A percentile compares a stretch with the other conserved stretches of the same genome.
Evolutionary conservation across 2,888 invertebrate genomes (phyloP).

Genomic region (Orthosia gothica): DNA sequence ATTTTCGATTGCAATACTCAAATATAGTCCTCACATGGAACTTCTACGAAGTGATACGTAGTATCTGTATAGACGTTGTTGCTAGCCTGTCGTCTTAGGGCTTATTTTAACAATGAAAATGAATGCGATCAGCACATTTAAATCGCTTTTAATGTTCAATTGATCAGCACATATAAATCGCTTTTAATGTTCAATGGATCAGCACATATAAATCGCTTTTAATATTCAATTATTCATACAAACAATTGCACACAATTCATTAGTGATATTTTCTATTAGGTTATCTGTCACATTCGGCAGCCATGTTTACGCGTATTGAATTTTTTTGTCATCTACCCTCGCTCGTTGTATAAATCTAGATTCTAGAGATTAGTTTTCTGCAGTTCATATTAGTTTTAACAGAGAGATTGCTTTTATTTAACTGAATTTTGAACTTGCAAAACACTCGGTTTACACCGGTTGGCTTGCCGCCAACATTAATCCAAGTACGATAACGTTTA

Average conservation of each 20-base stretch:
- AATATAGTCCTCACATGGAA: conserved; percentile 37
- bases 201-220: not conserved
- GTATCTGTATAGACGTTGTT: not conserved
- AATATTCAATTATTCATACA: no score
- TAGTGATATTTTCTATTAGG: not conserved
- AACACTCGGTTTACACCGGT: conserved; percentile 3
- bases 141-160: no score
- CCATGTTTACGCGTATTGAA: not conserved
- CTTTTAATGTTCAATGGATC: no score
- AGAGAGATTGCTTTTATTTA: not conserved
- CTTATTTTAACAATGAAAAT: not conserved
- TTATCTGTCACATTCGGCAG: not conserved
- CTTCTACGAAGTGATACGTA: conserved; percentile 10
- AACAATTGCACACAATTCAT: not conserved
- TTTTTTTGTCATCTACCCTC: not conserved
- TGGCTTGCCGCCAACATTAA: conserved; percentile 26
- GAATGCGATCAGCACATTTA: not conserved
- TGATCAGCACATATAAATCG: not conserved
- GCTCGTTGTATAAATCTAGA: not conserved
- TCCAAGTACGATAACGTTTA: conserved; percentile 15
- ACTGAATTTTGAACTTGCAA: not conserved
- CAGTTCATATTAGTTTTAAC: not conserved
- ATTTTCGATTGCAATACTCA: conserved; percentile 28
- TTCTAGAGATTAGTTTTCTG: not conserved
- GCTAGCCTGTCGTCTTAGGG: not conserved